These are phyloP conservation scores for Hafferia zeledoni DNA, from an alignment of 2,797 vertebrate genomes.

Conservation along the genomic window DNA sequence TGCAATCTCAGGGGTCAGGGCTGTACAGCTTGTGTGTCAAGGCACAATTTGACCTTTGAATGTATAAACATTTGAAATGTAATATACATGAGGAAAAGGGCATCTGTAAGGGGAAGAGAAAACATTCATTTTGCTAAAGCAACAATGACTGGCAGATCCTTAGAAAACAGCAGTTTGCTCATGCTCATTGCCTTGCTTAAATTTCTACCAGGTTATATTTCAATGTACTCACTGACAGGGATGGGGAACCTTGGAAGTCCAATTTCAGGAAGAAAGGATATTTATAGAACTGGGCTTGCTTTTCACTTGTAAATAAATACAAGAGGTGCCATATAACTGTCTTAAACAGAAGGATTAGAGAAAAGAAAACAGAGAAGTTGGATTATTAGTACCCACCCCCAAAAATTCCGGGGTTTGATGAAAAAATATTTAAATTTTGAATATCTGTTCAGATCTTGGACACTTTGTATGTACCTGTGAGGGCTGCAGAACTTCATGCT, in stretches of 20 bases:
- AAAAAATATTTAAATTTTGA: background rate
- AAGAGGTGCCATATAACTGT: background rate
- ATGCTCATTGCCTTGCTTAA: background rate
- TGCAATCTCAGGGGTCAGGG: fast-evolving
- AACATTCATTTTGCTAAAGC: background rate
- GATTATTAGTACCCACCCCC: background rate
- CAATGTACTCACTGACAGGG: background rate
- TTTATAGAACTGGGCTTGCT: background rate
- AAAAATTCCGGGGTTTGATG: background rate
- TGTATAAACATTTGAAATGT: background rate
- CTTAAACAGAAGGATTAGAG: background rate
- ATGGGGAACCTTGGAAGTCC: background rate
- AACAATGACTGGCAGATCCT: background rate
- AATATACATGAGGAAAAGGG: background rate
- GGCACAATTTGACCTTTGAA: background rate
- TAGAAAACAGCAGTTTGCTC: background rate
- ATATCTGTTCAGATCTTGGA: background rate
- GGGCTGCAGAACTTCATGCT: background rate
- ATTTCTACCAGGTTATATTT: background rate
- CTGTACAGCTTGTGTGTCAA: background rate
- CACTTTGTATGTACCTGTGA: background rate
- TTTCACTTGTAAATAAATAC: background rate
- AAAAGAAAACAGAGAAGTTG: background rate
- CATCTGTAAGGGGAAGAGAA: background rate
- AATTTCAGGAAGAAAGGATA: background rate